Evolutionary conservation across 2,797 vertebrate genomes (phyloP).

Genomic region (Denticeps clupeoides): DNA sequence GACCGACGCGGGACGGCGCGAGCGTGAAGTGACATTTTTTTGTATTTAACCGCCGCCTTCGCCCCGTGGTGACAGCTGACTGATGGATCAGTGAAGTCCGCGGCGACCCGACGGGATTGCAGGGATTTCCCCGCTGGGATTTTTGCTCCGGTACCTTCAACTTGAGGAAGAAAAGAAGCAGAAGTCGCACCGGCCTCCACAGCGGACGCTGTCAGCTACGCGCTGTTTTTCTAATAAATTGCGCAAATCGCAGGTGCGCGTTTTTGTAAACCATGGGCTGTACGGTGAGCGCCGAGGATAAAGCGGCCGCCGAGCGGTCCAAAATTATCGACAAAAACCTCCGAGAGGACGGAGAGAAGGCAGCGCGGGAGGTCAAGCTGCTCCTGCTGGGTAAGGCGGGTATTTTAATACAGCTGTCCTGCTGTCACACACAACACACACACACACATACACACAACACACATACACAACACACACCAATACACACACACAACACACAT

Average conservation of each 20-base stretch:
- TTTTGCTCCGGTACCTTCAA: too few relatives aligned
- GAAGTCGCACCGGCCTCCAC: too few relatives aligned
- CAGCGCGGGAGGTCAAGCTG: slow-evolving; percentile 90
- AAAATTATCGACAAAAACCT: slow-evolving; percentile 98
- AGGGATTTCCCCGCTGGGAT: too few relatives aligned
- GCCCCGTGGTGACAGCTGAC: too few relatives aligned
- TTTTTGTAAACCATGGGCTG: slow-evolving; percentile 76
- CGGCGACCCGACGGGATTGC: too few relatives aligned
- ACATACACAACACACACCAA: not conserved
- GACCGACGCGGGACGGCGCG: too few relatives aligned
- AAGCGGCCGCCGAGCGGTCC: slow-evolving; percentile 89
- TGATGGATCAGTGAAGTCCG: too few relatives aligned
- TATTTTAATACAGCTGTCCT: not conserved
- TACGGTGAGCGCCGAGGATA: slow-evolving; percentile 93
- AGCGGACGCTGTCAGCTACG: too few relatives aligned
- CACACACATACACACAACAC: not conserved
- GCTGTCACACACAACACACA: not conserved
- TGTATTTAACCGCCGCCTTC: too few relatives aligned
- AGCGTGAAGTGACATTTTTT: too few relatives aligned
- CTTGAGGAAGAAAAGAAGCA: too few relatives aligned
- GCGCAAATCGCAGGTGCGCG: slow-evolving; percentile 18
- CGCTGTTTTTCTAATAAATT: not conserved
- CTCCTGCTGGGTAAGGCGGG: slow-evolving; percentile 82
- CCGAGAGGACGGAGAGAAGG: slow-evolving; percentile 92
- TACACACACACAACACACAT: too few relatives aligned